phyloP scores from a whole-genome alignment of 2,797 vertebrate species.

The Anas capensis region DNA sequence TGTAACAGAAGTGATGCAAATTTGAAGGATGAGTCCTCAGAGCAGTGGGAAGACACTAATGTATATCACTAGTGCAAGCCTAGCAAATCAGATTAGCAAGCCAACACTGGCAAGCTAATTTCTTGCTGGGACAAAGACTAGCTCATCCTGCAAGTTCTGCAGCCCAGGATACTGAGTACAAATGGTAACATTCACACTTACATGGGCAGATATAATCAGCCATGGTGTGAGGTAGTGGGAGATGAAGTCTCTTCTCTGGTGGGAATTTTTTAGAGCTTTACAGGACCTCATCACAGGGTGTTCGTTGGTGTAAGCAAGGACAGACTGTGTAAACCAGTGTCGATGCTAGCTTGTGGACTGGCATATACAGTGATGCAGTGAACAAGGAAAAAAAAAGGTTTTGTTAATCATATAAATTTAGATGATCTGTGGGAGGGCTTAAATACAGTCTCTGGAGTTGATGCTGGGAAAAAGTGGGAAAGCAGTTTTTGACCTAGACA shows the following conservation, averaged over 20 bases:
- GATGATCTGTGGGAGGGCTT: neutral
- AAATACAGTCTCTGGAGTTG: neutral
- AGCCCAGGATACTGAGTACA: neutral
- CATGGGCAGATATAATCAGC: neutral
- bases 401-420: neutral
- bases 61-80: neutral
- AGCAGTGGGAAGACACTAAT: neutral
- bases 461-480: neutral
- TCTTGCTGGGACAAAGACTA: neutral
- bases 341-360: fast-evolving
- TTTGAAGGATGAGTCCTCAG: neutral
- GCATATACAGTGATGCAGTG: neutral
- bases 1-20: neutral
- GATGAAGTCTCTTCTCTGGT: neutral
- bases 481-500: neutral
- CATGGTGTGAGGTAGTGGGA: neutral
- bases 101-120: neutral
- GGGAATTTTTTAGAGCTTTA: neutral
- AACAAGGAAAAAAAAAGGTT: neutral
- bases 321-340: neutral
- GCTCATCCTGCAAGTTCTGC: neutral
- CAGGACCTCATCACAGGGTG: neutral
- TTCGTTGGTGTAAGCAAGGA: neutral
- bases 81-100: neutral
- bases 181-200: neutral